phyloP scores from a whole-genome alignment of 2,113 vertebrate genomes.

The Epinephelus fuscoguttatus region DNA sequence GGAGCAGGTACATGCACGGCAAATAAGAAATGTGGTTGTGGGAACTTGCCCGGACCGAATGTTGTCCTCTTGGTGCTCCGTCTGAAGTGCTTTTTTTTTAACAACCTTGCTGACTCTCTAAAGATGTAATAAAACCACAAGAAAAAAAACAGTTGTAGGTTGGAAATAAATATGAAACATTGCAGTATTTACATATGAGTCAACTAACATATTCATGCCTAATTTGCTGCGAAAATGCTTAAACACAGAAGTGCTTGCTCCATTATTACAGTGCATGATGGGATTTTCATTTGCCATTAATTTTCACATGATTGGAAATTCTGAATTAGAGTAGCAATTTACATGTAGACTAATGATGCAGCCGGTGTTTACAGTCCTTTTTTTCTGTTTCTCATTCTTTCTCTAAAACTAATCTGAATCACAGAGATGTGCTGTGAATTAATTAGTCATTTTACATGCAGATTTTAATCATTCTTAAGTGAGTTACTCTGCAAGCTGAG shows the following conservation, averaged over 20 bases:
- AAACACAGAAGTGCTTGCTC: constrained; percentile 15
- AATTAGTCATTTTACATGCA: constrained; percentile 4
- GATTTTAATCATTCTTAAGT: constrained; percentile 21
- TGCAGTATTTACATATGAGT: background rate
- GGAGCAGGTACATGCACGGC: background rate
- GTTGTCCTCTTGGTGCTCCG: background rate
- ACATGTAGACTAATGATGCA: constrained; percentile 12
- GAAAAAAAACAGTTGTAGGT: background rate
- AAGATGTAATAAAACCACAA: constrained; percentile 13
- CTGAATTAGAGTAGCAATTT: constrained; percentile 21
- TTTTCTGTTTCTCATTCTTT: background rate
- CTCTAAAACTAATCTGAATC: background rate
- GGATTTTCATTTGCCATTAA: constrained; percentile 43
- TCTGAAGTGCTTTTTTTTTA: background rate
- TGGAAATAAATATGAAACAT: background rate
- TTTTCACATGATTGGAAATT: constrained; percentile 28
- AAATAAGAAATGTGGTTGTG: constrained; percentile 23
- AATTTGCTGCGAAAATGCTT: constrained; percentile 31
- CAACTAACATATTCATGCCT: background rate
- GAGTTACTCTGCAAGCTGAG: background rate
- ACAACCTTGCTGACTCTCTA: background rate
- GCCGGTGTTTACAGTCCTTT: background rate
- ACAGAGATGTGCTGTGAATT: background rate
- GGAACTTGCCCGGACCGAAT: constrained; percentile 54
- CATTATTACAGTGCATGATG: constrained; percentile 25